Evolutionary conservation across 2,113 vertebrate species (phyloP), one percentile per base, ranked within the genome.

Genomic region (Etheostoma cragini): DNA sequence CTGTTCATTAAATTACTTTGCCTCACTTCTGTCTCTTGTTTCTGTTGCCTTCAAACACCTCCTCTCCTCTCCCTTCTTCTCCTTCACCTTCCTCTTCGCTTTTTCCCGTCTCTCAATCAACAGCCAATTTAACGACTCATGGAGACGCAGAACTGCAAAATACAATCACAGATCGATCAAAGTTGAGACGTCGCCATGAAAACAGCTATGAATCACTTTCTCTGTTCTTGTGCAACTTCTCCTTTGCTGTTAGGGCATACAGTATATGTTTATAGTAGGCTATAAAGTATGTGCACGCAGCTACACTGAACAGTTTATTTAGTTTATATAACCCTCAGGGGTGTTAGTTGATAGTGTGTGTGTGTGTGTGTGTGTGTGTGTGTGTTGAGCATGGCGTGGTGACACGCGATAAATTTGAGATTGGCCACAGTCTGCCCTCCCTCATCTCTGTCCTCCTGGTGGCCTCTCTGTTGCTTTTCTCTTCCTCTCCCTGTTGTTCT

Each of bases 361-460:
- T 68, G 26, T 50, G 16, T 69, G 45, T 45, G 5, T 53, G 38
- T 68, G 26, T 50, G 10, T 72, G 50, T 52, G 7, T 57, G 45
- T 70, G 26, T 56, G 16, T 72, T 81, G 72, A 84, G 72, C 73
- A 53, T 76, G 72, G 72, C 26, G n/a, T 46, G 53, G 53, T 87
- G 88, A 92, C 82, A 82, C 84, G 83, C 93, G 92, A 94, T 93
- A 30, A 92, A 93, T 94, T 86, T 52, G 80, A 58, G 87, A 50
- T 83, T 84, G 67, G 45, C 78, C 42, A 12, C 76, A 75, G 82
- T 45, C 76, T 82, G 81, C 73, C 80, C 71, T 84, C 80, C 80
- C 72, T 83, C 76, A 64, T 19, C 78, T 24, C 24, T 86, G 88
- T 88, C 87, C 89, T 93, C 85, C 76, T 53, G 74, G 78, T 90